phyloP scores from a whole-genome alignment of 2,797 vertebrate genomes.

The Phrynocephalus guinanensis region DNA sequence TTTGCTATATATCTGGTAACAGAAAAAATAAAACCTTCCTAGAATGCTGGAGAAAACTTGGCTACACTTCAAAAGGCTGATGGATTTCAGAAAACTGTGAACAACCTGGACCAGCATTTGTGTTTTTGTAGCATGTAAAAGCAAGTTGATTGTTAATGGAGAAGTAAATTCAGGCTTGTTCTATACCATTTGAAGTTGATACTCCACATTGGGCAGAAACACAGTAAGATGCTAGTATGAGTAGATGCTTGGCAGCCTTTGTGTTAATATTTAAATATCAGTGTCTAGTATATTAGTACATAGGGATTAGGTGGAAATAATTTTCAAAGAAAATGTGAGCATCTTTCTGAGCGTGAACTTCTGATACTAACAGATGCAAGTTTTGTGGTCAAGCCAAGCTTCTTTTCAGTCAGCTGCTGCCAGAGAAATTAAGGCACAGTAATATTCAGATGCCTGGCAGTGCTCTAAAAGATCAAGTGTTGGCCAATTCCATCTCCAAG shows the following conservation, averaged over 20 bases:
- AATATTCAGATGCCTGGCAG: background rate
- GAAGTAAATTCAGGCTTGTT: conserved; percentile 43
- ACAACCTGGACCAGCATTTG: conserved; percentile 41
- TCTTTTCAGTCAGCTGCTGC: background rate
- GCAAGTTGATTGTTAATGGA: conserved; percentile 56
- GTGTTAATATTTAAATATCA: conserved; percentile 15
- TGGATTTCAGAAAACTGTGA: conserved; percentile 59
- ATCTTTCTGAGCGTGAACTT: background rate
- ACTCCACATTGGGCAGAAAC: conserved; percentile 38
- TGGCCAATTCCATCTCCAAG: background rate
- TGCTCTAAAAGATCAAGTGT: background rate
- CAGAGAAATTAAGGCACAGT: background rate
- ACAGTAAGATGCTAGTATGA: conserved; percentile 40
- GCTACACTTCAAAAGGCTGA: conserved; percentile 61
- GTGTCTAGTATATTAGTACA: conserved; percentile 23
- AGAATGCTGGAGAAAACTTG: conserved; percentile 54
- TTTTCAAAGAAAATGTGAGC: background rate
- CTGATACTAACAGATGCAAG: background rate
- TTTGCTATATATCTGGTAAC: conserved; percentile 26
- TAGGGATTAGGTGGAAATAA: conserved; percentile 28
- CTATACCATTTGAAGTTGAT: conserved; percentile 20
- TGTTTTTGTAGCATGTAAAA: conserved; percentile 58
- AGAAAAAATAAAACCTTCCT: conserved; percentile 2
- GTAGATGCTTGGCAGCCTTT: conserved; percentile 45
- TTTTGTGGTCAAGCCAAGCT: background rate